Conservation (phyloP, 2,797 vertebrate species). For the Enteromius radiatus region DNA sequence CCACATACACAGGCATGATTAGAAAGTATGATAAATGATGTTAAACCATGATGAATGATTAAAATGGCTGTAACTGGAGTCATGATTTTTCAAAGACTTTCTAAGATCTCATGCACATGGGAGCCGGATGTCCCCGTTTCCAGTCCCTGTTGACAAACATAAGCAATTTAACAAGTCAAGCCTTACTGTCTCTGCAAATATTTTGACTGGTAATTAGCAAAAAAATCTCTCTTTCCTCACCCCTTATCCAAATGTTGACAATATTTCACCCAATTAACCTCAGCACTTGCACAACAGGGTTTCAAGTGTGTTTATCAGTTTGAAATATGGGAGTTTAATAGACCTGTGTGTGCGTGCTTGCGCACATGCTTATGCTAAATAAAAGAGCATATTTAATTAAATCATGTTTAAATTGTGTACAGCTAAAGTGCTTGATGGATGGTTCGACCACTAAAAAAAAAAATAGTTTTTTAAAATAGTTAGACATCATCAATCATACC, state of each 20-base stretch:
- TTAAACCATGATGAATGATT: conserved; percentile 31
- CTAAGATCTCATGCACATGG: not conserved
- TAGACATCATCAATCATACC: conserved; percentile 55
- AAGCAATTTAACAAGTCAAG: conserved; percentile 60
- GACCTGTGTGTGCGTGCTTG: conserved; percentile 5
- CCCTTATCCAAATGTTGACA: conserved; percentile 43
- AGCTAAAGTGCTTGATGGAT: conserved; percentile 53
- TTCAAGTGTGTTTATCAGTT: conserved; percentile 28
- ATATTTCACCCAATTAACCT: conserved; percentile 55
- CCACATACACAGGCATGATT: conserved; percentile 10
- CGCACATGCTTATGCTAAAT: conserved; percentile 1
- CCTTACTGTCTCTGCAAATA: conserved; percentile 52
- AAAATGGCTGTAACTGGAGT: conserved; percentile 4
- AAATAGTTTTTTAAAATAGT: conserved; percentile 33
- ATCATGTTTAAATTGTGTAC: conserved; percentile 27
- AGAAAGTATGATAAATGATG: conserved; percentile 20
- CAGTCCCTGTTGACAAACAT: conserved; percentile 53
- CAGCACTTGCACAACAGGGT: conserved; percentile 36
- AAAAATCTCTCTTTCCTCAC: conserved; percentile 38
- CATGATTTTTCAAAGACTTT: conserved; percentile 12
- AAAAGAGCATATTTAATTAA: conserved; percentile 50
- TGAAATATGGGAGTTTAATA: conserved; percentile 40
- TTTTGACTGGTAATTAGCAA: conserved; percentile 63
- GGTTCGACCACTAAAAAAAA: conserved; percentile 39
- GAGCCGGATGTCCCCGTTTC: conserved; percentile 30